A percentile compares a stretch with the other conserved stretches of the same genome.
Conservation (phyloP, 2,113 vertebrate genomes). For the Galemys pyrenaicus region DNA sequence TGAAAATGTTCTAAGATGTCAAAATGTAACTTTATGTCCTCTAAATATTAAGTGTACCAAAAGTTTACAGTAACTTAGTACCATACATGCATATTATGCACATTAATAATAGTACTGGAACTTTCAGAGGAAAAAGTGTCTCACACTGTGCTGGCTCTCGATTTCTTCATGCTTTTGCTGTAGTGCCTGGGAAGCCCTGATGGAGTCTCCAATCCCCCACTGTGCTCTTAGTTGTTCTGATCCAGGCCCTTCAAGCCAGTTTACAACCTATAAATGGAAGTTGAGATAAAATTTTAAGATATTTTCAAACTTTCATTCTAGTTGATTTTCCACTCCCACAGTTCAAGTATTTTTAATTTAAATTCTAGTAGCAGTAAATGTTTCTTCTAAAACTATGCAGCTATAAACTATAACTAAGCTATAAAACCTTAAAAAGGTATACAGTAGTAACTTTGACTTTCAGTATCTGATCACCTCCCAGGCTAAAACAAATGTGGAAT, state of each 20-base stretch:
- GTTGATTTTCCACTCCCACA: background rate
- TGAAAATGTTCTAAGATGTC: background rate
- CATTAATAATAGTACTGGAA: slow-evolving; percentile 39
- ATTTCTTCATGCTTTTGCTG: slow-evolving; percentile 99
- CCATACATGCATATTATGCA: background rate
- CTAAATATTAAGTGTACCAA: background rate
- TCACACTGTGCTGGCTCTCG: slow-evolving; percentile 99
- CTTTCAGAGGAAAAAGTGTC: slow-evolving; percentile 73
- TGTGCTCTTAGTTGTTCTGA: slow-evolving; percentile 95
- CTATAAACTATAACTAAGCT: background rate
- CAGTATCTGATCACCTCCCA: slow-evolving; percentile 39
- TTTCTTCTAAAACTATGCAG: slow-evolving; percentile 1
- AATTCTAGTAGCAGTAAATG: background rate
- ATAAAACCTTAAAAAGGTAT: slow-evolving; percentile 38
- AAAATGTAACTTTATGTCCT: background rate
- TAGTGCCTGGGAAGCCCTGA: slow-evolving; percentile 95
- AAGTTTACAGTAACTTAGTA: background rate
- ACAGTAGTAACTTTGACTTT: slow-evolving; percentile 33
- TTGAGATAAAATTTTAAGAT: slow-evolving; percentile 58
- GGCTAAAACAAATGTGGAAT: slow-evolving; percentile 17
- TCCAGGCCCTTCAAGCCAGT: slow-evolving; percentile 98
- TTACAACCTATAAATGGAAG: slow-evolving; percentile 91
- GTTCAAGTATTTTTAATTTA: slow-evolving; percentile 43
- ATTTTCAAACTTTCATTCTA: background rate
- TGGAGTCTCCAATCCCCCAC: slow-evolving; percentile 97